phyloP scores from a whole-genome alignment of 2,113 vertebrate species.

The Acrocephalus kingi region DNA sequence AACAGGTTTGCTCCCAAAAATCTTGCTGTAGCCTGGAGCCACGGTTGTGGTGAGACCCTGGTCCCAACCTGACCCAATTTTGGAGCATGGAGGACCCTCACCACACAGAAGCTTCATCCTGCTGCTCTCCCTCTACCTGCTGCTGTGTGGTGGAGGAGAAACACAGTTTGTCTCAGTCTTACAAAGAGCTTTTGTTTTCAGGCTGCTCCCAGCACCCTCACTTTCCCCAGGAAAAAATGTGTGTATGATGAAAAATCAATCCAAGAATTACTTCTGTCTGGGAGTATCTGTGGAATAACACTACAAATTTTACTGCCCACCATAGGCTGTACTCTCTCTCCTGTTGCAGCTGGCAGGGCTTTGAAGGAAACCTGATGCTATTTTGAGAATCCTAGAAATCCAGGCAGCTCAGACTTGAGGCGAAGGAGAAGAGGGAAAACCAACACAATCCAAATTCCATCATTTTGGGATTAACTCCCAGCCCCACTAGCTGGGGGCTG shows the following conservation, averaged over 20 bases:
- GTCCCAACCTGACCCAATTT: fast-evolving
- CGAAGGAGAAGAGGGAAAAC: neutral
- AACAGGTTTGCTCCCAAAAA: neutral
- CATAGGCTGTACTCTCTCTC: neutral
- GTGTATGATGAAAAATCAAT: neutral
- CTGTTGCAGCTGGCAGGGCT: neutral
- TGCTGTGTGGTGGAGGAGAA: neutral
- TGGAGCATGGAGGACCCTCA: neutral
- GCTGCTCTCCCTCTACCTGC: neutral
- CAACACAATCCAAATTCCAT: fast-evolving
- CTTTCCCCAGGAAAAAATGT: neutral
- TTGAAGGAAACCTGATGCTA: neutral
- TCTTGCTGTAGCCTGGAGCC: neutral
- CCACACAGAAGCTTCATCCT: neutral
- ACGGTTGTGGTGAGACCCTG: neutral
- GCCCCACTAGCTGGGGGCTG: neutral
- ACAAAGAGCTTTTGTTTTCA: neutral
- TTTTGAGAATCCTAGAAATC: neutral
- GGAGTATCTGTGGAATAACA: neutral
- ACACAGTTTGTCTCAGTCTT: fast-evolving
- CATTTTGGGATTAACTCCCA: neutral
- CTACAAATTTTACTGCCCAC: fast-evolving
- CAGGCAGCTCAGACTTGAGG: neutral
- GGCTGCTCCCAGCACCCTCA: neutral
- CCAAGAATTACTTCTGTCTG: neutral